A percentile compares a stretch with the other conserved stretches of the same genome.
Conservation (phyloP, 1,140 invertebrate species). For the Cotesia glomerata region DNA sequence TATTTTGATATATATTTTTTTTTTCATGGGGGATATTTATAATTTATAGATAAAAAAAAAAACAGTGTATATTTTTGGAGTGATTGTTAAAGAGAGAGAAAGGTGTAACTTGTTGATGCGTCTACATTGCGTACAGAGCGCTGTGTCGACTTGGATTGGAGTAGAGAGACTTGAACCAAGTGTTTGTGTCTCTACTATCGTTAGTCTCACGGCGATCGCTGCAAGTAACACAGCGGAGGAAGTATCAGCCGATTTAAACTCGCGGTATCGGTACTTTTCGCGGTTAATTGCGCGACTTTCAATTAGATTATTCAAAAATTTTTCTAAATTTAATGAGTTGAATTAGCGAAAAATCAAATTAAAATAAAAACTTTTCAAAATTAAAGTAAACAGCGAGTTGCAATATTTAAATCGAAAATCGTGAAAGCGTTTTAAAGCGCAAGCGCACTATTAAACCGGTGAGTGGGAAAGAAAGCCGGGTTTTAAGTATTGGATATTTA, state of each 20-base stretch:
- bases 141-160: not conserved
- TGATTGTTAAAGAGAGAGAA: not conserved
- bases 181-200: constrained; percentile 6
- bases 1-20: too few relatives aligned
- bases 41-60: constrained; percentile 3
- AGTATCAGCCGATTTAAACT: not conserved
- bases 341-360: too few relatives aligned
- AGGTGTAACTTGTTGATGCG: constrained; percentile 2
- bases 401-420: constrained; percentile 10
- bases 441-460: constrained; percentile 10
- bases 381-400: not conserved
- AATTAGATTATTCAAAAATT: too few relatives aligned
- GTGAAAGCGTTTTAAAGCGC: constrained; percentile 17
- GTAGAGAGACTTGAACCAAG: not conserved
- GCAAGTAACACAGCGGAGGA: not conserved
- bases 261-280: not conserved
- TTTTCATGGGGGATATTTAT: too few relatives aligned
- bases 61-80: not conserved
- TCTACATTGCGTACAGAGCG: not conserved
- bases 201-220: constrained; percentile 13
- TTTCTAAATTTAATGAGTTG: too few relatives aligned
- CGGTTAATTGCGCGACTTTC: too few relatives aligned
- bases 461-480: constrained; percentile 23
- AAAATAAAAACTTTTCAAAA: too few relatives aligned
- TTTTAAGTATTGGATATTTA: not conserved